phyloP scores from a whole-genome alignment of 2,888 invertebrate genomes.

The Crepidodera aurea region DNA sequence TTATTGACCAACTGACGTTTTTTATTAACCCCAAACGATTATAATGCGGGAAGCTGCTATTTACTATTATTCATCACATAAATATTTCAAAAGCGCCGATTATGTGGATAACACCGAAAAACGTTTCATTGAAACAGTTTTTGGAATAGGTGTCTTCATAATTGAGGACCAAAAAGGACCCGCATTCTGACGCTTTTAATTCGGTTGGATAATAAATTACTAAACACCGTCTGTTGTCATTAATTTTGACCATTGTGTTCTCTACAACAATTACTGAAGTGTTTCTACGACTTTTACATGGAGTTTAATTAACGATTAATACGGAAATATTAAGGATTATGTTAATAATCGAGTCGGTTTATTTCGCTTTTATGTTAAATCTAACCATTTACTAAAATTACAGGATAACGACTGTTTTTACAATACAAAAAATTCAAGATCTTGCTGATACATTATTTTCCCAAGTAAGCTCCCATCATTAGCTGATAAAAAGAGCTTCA shows the following conservation, averaged over 20 bases:
- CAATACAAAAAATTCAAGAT: no score
- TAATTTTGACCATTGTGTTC: constrained; percentile 29
- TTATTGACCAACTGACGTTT: constrained; percentile 13
- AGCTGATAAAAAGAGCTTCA: no score
- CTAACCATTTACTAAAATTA: no score
- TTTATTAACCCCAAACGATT: constrained; percentile 15
- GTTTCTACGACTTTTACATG: constrained; percentile 15
- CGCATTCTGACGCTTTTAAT: constrained; percentile 32
- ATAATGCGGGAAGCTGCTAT: constrained; percentile 40
- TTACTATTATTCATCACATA: constrained; percentile 40
- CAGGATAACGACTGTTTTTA: no score
- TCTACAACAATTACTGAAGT: constrained; percentile 25
- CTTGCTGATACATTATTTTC: no score
- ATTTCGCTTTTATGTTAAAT: no score
- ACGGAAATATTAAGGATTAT: constrained; percentile 4
- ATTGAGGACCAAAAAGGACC: constrained; percentile 32
- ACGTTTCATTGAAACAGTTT: constrained; percentile 28
- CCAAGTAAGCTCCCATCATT: no score
- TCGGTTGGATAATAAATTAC: constrained; percentile 26
- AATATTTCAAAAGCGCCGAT: constrained; percentile 35
- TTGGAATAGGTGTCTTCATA: constrained; percentile 35
- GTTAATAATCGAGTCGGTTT: not conserved
- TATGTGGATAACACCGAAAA: constrained; percentile 33
- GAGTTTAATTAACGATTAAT: constrained; percentile 13
- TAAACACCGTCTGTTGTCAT: constrained; percentile 30